Evolutionary conservation across 2,113 vertebrate species (phyloP).

Genomic region (Orthonyx spaldingii): DNA sequence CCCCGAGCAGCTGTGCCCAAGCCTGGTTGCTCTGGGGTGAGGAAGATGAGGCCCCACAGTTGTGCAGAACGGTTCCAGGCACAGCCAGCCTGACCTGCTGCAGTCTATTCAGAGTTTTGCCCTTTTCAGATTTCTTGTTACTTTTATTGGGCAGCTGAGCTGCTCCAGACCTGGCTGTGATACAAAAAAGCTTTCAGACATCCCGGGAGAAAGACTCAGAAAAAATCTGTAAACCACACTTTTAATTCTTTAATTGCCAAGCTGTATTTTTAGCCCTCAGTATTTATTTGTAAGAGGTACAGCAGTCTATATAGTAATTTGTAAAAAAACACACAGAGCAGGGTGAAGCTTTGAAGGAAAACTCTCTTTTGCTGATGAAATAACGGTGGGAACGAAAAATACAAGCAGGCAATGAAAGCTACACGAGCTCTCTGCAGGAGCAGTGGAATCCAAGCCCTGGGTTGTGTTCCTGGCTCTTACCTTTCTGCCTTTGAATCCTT

Average conservation of each 20-base stretch:
- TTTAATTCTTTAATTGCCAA: conserved; percentile 33
- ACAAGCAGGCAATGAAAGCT: neutral
- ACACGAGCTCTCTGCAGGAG: neutral
- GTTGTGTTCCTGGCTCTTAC: neutral
- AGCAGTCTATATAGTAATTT: neutral
- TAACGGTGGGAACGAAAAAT: neutral
- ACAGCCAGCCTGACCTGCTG: neutral
- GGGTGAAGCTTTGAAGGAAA: neutral
- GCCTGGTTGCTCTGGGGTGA: neutral
- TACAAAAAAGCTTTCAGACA: conserved; percentile 58
- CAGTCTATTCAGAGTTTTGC: neutral
- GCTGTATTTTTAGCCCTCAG: neutral
- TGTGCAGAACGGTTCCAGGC: neutral
- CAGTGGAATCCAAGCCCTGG: neutral
- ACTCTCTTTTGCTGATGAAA: neutral
- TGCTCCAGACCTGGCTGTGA: conserved; percentile 12
- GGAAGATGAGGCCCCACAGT: neutral
- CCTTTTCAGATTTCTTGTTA: neutral
- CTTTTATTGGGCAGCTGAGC: neutral
- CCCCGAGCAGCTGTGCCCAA: neutral
- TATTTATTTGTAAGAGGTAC: neutral
- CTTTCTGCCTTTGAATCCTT: neutral
- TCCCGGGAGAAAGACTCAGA: neutral
- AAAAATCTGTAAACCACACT: conserved; percentile 5
- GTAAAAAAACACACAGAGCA: neutral